Conservation (phyloP, 2,113 vertebrate species). For the Leiothrix lutea region DNA sequence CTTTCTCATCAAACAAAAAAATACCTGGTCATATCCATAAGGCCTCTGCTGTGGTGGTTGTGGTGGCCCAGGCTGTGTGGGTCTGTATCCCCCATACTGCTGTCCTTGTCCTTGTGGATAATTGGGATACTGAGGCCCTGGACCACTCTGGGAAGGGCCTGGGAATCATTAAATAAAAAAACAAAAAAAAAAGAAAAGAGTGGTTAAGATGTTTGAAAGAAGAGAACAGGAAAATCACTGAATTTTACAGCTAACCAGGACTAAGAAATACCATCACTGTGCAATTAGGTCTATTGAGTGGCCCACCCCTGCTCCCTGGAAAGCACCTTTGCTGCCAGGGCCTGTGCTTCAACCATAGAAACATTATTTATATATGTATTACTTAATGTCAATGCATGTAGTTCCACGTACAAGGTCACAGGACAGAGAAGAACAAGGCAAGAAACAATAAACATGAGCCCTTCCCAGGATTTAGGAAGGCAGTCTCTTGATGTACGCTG, state of each 20-base stretch:
- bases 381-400: not conserved
- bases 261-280: not conserved
- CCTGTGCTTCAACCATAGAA: not conserved
- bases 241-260: not conserved
- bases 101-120: slow-evolving; percentile 97
- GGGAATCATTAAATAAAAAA: not conserved
- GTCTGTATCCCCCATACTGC: slow-evolving; percentile 93
- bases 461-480: not conserved
- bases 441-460: not conserved
- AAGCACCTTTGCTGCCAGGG: not conserved
- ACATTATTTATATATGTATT: not conserved
- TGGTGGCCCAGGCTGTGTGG: slow-evolving; percentile 92
- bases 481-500: not conserved
- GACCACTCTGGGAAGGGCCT: slow-evolving; percentile 90
- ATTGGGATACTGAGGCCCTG: slow-evolving; percentile 92
- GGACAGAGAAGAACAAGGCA: not conserved
- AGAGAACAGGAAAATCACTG: not conserved
- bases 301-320: not conserved
- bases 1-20: not conserved
- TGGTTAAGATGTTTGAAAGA: not conserved
- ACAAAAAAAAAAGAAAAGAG: not conserved
- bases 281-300: not conserved
- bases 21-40: slow-evolving; percentile 98
- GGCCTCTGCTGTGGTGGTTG: slow-evolving; percentile 96
- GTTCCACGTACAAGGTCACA: not conserved